A percentile compares a stretch with the other conserved stretches of the same genome.
Conservation (phyloP, 2,113 vertebrate species). For the Holacanthus passer region DNA sequence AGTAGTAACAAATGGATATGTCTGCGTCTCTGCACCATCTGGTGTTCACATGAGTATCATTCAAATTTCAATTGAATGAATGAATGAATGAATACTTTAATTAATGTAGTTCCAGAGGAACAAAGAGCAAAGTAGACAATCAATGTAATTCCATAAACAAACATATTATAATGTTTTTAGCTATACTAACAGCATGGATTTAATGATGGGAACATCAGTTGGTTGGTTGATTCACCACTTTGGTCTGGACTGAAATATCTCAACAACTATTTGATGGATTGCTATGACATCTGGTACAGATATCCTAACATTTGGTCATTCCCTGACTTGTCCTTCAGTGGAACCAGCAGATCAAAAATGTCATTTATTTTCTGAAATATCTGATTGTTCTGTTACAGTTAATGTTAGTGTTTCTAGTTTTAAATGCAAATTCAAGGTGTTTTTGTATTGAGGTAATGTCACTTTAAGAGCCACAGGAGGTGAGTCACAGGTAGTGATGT, state of each 20-base stretch:
- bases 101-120: not conserved
- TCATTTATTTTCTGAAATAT: not conserved
- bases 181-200: not conserved
- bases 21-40: not conserved
- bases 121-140: not conserved
- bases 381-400: no score
- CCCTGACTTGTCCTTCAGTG: not conserved
- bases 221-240: not conserved
- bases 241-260: not conserved
- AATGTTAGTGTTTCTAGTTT: no score
- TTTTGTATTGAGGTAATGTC: no score
- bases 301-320: no score
- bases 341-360: not conserved
- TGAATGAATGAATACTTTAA: not conserved
- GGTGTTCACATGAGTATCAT: not conserved
- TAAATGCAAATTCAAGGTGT: no score
- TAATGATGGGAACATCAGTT: no score
- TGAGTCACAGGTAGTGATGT: no score
- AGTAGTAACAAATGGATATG: not conserved
- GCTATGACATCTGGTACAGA: not conserved
- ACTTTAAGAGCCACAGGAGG: no score
- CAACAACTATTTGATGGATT: not conserved
- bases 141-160: not conserved
- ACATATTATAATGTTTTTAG: not conserved
- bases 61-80: not conserved